Evolutionary conservation across 2,888 invertebrate genomes (phyloP).

Genomic region (Scaptomyza flava): DNA sequence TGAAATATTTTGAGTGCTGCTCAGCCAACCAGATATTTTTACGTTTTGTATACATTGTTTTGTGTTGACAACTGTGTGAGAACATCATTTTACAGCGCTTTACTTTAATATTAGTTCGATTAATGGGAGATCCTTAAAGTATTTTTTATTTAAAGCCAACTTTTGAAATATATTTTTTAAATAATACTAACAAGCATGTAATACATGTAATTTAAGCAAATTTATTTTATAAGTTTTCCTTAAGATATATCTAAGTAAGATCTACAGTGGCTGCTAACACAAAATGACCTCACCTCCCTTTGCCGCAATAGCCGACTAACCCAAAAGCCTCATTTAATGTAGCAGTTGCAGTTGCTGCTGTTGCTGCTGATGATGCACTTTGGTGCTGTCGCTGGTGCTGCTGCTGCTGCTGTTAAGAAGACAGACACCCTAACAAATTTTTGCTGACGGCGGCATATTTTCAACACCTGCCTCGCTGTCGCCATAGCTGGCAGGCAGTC

Average conservation of each 20-base stretch:
- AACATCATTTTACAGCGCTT: too few species aligned
- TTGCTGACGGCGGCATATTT: constrained; percentile 72
- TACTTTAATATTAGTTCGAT: too few species aligned
- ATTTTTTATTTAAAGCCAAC: too few species aligned
- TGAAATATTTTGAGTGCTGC: constrained; percentile 33
- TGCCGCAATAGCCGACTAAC: constrained; percentile 53
- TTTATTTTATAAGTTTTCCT: not conserved
- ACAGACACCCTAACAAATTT: constrained; percentile 60
- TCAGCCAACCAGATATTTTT: constrained; percentile 16
- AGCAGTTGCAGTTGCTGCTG: constrained; percentile 16
- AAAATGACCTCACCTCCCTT: constrained; percentile 19
- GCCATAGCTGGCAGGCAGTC: constrained; percentile 43
- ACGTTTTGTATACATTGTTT: constrained; percentile 2
- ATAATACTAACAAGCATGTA: too few species aligned
- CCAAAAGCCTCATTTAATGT: constrained; percentile 62
- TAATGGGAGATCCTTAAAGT: too few species aligned
- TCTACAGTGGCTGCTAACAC: not conserved
- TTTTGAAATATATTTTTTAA: too few species aligned
- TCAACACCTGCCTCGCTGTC: constrained; percentile 74
- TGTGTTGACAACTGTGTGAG: not conserved
- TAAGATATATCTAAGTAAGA: not conserved
- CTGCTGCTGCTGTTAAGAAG: constrained; percentile 8
- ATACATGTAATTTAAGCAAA: too few species aligned
- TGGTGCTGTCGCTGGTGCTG: constrained; percentile 16
- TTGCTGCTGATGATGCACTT: constrained; percentile 16